These are phyloP conservation scores for Phrixothrix hirtus DNA, from an alignment of 2,888 invertebrate genomes.

Conservation along the genomic window DNA sequence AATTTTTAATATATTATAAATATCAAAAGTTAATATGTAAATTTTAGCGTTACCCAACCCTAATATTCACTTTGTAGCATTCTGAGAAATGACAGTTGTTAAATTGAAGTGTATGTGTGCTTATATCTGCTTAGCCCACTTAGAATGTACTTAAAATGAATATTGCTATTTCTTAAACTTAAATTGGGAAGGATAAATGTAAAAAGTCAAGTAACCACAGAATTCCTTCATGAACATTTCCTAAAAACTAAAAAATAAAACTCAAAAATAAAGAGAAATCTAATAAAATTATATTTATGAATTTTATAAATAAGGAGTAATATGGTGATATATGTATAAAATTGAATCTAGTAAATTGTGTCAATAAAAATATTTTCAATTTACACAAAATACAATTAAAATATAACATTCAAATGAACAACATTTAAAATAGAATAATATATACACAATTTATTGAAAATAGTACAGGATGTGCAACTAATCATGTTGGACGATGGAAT, in stretches of 20 bases:
- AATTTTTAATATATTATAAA: too few relatives aligned
- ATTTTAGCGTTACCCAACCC: too few relatives aligned
- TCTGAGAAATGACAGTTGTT: constrained; percentile 4
- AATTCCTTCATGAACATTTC: constrained; percentile 9
- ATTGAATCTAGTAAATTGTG: constrained; percentile 1
- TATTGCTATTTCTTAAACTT: constrained; percentile 7
- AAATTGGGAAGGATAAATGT: constrained; percentile 7
- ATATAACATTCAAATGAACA: constrained; percentile 18
- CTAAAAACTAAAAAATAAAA: constrained; percentile 8
- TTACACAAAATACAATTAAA: constrained; percentile 5
- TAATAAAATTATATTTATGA: constrained; percentile 6
- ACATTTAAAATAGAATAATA: constrained; percentile 31
- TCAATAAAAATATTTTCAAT: constrained; percentile 19
- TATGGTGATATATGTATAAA: constrained; percentile 4
- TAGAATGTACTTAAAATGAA: too few relatives aligned
- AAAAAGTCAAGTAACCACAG: constrained; percentile 13
- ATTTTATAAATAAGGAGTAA: constrained; percentile 8
- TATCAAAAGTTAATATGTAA: too few relatives aligned
- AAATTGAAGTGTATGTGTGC: too few relatives aligned
- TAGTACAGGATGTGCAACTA: constrained; percentile 34
- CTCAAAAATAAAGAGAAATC: constrained; percentile 1
- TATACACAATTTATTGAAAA: constrained; percentile 37
- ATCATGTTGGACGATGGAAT: constrained; percentile 32
- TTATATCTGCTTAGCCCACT: too few relatives aligned
- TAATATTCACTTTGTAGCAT: constrained; percentile 2